Evolutionary conservation across 2,888 invertebrate genomes (phyloP), one percentile per base, ranked within the genome.

Genomic region (Clostera curtula): DNA sequence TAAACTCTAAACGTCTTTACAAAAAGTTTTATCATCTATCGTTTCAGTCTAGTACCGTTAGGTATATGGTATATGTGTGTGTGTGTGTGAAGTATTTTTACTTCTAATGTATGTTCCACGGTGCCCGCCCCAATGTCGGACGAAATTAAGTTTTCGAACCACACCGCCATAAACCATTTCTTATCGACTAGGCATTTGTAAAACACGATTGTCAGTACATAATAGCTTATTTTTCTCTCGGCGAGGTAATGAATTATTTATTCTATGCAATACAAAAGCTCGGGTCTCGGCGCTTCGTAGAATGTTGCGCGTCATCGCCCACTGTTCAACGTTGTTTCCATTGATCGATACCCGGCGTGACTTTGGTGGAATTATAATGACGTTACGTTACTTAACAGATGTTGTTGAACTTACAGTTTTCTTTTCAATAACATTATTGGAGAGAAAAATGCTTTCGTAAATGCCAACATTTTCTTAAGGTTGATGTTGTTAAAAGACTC

Each of bases 251-350:
- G 45, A 41, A 53, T 53, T 43, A 55, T 55, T 49, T 52, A 55
- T 55, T 29, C 25, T 37, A 29, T 33, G 34, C 43, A 31, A 34
- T 38, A 42, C 40, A 39, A 43, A 40, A 43, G 49, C 50, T 40
- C 29, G 38, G 28, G 37, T 36, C 38, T 40, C 40, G 24, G 34
- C 31, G 26, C 24, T 50, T 50, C 53, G 31, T 31, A 42, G 55
- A 56, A 58, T 40, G 45, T 36, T 26, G 41, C 46, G 50, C 53
- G 34, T 46, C 56, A 55, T 56, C 43, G 56, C 43, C 32, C 43
- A 39, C 35, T 41, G 32, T 43, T 37, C 34, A 45, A 45, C 36
- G 25, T 32, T 41, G 55, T 60, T 55, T 49, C 56, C 59, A 53
- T 54, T 56, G 53, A 32, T 39, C 40, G 24, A 16, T 9, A 29